Evolutionary conservation across 2,797 vertebrate species (phyloP).

Genomic region (Macrochelys suwanniensis): DNA sequence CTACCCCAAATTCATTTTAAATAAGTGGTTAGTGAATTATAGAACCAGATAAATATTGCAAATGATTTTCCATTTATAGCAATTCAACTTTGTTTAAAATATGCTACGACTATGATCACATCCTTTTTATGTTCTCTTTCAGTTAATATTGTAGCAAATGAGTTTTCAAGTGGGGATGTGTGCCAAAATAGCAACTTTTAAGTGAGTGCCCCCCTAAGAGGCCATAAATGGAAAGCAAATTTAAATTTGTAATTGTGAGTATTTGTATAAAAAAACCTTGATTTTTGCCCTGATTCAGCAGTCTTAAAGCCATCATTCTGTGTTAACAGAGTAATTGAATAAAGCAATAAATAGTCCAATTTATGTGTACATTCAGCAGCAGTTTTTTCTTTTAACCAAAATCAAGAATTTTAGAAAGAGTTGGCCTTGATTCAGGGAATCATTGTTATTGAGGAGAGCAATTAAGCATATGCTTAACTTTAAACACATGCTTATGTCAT

Average conservation of each 20-base stretch:
- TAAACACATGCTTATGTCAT: background rate
- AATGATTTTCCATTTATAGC: background rate
- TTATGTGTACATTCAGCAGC: background rate
- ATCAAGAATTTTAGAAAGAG: background rate
- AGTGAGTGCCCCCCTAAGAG: background rate
- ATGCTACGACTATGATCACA: background rate
- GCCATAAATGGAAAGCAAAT: background rate
- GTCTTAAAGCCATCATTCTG: background rate
- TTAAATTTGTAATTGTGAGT: background rate
- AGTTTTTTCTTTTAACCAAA: background rate
- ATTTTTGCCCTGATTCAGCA: background rate
- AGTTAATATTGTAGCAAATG: background rate
- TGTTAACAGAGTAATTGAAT: background rate
- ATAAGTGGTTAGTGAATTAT: background rate
- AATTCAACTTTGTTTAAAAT: background rate
- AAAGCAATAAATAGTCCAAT: background rate
- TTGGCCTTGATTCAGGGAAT: background rate
- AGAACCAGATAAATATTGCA: background rate
- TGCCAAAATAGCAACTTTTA: background rate
- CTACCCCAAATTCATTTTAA: background rate
- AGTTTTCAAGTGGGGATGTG: background rate
- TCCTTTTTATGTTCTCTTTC: constrained; percentile 23
- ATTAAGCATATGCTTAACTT: background rate
- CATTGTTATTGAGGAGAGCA: background rate
- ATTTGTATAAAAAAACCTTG: background rate